A percentile compares a stretch with the other conserved stretches of the same genome.
Conservation (phyloP, 2,113 vertebrate species). For the Psephotus haematonotus region DNA sequence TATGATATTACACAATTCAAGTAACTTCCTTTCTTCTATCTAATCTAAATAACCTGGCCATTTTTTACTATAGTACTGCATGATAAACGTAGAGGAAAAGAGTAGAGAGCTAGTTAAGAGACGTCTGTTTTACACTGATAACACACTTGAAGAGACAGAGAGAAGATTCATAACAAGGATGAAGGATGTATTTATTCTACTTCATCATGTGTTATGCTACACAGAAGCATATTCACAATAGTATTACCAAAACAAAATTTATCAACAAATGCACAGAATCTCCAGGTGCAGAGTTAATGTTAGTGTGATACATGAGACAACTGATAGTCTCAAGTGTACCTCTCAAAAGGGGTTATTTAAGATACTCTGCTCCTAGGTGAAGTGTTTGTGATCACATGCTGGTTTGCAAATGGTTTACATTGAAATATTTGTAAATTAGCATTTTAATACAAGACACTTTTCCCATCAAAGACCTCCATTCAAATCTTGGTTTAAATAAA, state of each 20-base stretch:
- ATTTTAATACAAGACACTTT: neutral
- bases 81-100: neutral
- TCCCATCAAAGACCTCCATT: neutral
- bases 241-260: slow-evolving; percentile 15
- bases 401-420: neutral
- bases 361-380: neutral
- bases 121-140: neutral
- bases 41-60: neutral
- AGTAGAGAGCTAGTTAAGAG: neutral
- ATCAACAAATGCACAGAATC: neutral
- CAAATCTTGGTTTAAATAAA: neutral
- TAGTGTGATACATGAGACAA: neutral
- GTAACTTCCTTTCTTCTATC: neutral
- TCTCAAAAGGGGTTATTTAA: slow-evolving; percentile 14
- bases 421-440: neutral
- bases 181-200: slow-evolving; percentile 33
- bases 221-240: slow-evolving; percentile 10
- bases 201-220: neutral
- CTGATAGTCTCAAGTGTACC: neutral
- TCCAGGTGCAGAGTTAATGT: neutral
- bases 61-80: neutral
- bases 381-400: neutral
- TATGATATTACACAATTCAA: neutral
- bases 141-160: neutral
- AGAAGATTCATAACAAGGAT: neutral